Percentiles rank a stretch among this genome's conserved stretches.
Conservation (phyloP, 2,113 vertebrate genomes). For the Archocentrus centrarchus region DNA sequence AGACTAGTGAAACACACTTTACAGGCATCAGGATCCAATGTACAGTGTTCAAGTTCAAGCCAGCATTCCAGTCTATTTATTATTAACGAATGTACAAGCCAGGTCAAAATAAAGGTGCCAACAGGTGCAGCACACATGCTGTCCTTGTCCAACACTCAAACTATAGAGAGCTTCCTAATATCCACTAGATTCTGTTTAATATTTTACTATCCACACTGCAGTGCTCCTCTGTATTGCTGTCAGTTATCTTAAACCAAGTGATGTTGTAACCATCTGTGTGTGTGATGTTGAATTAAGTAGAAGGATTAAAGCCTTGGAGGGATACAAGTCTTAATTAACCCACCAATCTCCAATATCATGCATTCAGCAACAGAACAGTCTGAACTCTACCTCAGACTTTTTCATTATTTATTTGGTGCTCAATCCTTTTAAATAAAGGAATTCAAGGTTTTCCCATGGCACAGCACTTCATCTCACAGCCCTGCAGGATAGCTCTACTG, state of each 20-base stretch:
- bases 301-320: constrained; percentile 17
- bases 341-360: neutral
- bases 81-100: constrained; percentile 42
- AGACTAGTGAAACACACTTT: neutral
- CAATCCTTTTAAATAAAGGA: constrained; percentile 15
- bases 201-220: constrained; percentile 38
- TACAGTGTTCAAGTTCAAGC: neutral
- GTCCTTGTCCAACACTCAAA: constrained; percentile 49
- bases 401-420: constrained; percentile 19
- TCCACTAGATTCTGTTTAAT: constrained; percentile 52
- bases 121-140: constrained; percentile 33
- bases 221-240: neutral
- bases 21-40: neutral
- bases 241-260: neutral
- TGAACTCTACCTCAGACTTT: neutral
- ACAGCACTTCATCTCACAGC: neutral
- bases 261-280: neutral
- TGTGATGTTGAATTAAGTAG: constrained; percentile 12
- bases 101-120: neutral
- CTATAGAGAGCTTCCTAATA: constrained; percentile 38
- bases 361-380: neutral
- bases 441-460: constrained; percentile 25
- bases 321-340: constrained; percentile 44
- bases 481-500: neutral
- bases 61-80: constrained; percentile 10